Evolutionary conservation across 2,888 invertebrate genomes (phyloP).

Genomic region (Mythimna pallens): DNA sequence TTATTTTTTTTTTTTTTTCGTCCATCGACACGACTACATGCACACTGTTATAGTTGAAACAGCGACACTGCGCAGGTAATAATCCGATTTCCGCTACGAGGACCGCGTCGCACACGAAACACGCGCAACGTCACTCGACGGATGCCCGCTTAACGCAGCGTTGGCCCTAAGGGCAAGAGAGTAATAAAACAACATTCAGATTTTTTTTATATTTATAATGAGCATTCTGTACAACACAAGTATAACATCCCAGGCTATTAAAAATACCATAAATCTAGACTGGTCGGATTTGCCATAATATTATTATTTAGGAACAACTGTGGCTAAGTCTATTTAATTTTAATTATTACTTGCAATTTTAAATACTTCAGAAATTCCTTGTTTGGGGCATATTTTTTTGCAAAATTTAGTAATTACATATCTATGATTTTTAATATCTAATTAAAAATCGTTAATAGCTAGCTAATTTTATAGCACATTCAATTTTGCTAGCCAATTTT

Average conservation of each 20-base stretch:
- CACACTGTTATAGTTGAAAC: too few species aligned
- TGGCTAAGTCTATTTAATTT: conserved; percentile 15
- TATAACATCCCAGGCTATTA: conserved; percentile 67
- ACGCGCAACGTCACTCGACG: too few species aligned
- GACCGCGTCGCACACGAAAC: too few species aligned
- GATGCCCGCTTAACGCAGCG: too few species aligned
- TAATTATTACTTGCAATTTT: conserved; percentile 3
- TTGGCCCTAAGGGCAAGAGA: too few species aligned
- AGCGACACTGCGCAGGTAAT: too few species aligned
- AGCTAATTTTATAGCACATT: conserved; percentile 8
- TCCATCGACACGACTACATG: too few species aligned
- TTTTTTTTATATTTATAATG: conserved; percentile 69
- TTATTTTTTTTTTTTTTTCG: too few species aligned
- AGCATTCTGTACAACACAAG: conserved; percentile 78
- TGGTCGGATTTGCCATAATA: conserved; percentile 45
- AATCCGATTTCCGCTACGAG: too few species aligned
- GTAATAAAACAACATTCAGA: conserved; percentile 55
- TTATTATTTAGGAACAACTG: conserved; percentile 38
- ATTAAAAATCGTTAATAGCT: too few species aligned
- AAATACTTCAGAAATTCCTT: neutral
- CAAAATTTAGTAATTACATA: neutral
- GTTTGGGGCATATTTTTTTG: too few species aligned
- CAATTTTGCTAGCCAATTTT: neutral
- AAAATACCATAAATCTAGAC: conserved; percentile 52
- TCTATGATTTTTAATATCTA: neutral